Evolutionary conservation across 2,797 vertebrate genomes (phyloP).

Genomic region (Sebastes oblongus): DNA sequence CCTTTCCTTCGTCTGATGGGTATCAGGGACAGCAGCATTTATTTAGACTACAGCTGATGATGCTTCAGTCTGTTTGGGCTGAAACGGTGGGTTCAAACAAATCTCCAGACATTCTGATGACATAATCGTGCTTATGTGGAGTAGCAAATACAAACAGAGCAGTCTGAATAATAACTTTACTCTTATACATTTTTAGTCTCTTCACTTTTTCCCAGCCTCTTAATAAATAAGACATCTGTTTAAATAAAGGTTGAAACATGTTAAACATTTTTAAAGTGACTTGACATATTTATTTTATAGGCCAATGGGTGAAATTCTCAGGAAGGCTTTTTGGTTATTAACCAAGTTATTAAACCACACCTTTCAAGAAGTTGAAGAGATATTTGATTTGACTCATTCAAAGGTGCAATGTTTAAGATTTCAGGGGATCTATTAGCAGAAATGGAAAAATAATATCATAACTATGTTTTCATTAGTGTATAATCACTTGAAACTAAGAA

Average conservation of each 20-base stretch:
- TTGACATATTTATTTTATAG: not conserved
- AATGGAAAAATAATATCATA: too few relatives aligned
- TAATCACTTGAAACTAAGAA: too few relatives aligned
- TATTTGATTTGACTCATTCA: not conserved
- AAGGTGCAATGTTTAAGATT: too few relatives aligned
- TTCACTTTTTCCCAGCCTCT: not conserved
- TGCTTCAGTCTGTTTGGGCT: constrained; percentile 32
- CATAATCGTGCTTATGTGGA: not conserved
- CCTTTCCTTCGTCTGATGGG: not conserved
- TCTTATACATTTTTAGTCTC: not conserved
- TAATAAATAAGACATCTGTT: not conserved
- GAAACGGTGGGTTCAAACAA: not conserved
- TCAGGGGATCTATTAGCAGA: too few relatives aligned
- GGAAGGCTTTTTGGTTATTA: not conserved
- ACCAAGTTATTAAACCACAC: not conserved
- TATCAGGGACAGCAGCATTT: constrained; percentile 31
- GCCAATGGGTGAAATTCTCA: not conserved
- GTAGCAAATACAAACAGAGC: not conserved
- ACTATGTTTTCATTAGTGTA: too few relatives aligned
- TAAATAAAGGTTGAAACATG: not conserved
- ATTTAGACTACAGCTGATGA: constrained; percentile 54
- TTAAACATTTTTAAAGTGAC: not conserved
- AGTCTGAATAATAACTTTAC: not conserved
- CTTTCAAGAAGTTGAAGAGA: not conserved
- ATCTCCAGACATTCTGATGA: constrained; percentile 15